A percentile compares a stretch with the other conserved stretches of the same genome.
Conservation (phyloP, 2,113 vertebrate species). For the Cochlearius cochlearius region DNA sequence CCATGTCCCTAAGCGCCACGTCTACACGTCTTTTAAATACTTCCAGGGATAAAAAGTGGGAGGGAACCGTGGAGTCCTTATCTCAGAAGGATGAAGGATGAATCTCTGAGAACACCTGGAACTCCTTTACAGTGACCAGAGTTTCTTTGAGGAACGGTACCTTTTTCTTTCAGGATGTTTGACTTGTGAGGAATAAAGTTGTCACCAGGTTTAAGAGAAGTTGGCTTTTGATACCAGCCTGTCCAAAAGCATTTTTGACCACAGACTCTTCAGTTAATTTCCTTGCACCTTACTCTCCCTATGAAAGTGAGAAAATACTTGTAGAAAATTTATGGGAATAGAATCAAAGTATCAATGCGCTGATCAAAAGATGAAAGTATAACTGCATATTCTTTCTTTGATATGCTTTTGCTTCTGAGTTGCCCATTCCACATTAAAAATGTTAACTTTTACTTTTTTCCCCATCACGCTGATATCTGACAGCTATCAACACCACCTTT, state of each 20-base stretch:
- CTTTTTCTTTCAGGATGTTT: neutral
- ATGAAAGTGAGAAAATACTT: neutral
- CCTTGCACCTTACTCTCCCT: neutral
- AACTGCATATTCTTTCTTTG: neutral
- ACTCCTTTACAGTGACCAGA: neutral
- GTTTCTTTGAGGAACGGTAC: neutral
- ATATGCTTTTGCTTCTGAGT: neutral
- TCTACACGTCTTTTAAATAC: neutral
- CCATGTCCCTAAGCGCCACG: rapidly evolving
- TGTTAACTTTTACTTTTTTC: neutral
- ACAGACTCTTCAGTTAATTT: neutral
- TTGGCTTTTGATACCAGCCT: neutral
- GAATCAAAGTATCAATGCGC: neutral
- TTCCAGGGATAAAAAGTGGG: neutral
- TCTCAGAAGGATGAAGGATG: neutral
- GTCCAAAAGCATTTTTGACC: neutral
- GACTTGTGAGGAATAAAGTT: neutral
- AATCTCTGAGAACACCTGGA: neutral
- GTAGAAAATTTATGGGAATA: neutral
- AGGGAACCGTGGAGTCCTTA: neutral
- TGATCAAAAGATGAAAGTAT: neutral
- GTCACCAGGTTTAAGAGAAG: neutral
- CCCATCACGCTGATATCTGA: neutral
- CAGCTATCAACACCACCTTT: neutral
- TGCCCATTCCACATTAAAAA: neutral